Evolutionary conservation across 1,140 invertebrate species (phyloP), one percentile per base, ranked within the genome.

Genomic region (Zaprionus ornatus): DNA sequence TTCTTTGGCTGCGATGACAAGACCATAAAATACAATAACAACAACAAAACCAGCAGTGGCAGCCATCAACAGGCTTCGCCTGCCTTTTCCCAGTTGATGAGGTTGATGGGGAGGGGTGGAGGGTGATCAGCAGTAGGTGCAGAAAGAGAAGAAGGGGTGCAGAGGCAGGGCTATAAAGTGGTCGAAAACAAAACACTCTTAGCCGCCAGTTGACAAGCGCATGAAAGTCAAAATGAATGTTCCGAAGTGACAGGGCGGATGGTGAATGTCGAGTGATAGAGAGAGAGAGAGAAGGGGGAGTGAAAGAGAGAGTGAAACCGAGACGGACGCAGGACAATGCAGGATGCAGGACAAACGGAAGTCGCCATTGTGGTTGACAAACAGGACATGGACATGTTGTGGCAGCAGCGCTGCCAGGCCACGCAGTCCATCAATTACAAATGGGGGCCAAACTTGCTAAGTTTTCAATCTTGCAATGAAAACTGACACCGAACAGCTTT

Each of bases 161-260:
- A 52, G 9, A 21, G 27, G 60, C 32, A 32, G 40, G 25, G 40
- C 61, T 15, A 65, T 55, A 55, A 52, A 69, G 77, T 71, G 77
- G 57, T 62, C 77, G 61, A 72, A 80, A 83, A 83, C 77, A 77
- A 74, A 80, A 72, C 77, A 74, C 77, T 72, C 64, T 60, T 55
- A 74, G 61, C 64, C 69, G 55, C 52, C 82, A 63, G 75, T 72
- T 79, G 82, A 76, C 69, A 74, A 63, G 62, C 74, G 69, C 55
- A 82, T 78, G 69, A 80, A 87, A 74, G 84, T 75, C 70, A 45
- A 63, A 87, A 82, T 87, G 73, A 80, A 82, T 87, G 80, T 66
- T 35, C 60, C 73, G 50, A 80, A 79, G 74, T 70, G 84, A 77
- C 82, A 73, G 52, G 40, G 52, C 63, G 21, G 12, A 50, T 12